Base-by-base conservation (phyloP, 2,888 invertebrate species). In the Thecophora atra region DNA sequence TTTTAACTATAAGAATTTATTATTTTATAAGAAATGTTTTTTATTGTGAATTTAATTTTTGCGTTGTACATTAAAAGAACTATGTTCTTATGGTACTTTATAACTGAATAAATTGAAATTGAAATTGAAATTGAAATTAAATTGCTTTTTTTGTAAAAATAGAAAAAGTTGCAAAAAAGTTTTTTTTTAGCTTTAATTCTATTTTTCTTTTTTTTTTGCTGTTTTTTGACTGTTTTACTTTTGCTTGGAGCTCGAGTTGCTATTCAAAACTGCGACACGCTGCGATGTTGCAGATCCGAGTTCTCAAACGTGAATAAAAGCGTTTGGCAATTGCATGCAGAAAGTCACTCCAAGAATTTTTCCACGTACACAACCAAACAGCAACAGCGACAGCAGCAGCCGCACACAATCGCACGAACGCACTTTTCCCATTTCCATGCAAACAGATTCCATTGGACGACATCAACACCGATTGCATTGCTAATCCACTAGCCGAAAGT, bases 221-320 rank as follows among this genome's bases (percentile, higher is more conserved):
- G n/a, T n/a, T n/a, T n/a, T n/a, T n/a, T n/a, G n/a, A n/a, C n/a
- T n/a, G n/a, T n/a, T n/a, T n/a, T n/a, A n/a, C n/a, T n/a, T n/a
- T n/a, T n/a, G 26, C 64, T 44, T 47, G 30, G 64, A 66, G 78
- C 74, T n/a, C n/a, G n/a, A n/a, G 77, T 58, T 69, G 47, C 47
- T 52, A 19, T 51, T 63, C 73, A 71, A 77, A 79, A 77, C 79
- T 80, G 81, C 83, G 77, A 76, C 74, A 77, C 75, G 72, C 77
- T 75, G 79, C 80, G 83, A 80, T 84, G 83, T 83, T 83, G 84
- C 82, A 84, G 84, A 83, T 84, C 82, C 84, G 84, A 84, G 83
- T 80, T 80, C 81, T 83, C 81, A 80, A 79, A 82, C 81, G 82
- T 82, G 83, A 83, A 83, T 83, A 84, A 83, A 83, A 82, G 79